Conservation (phyloP, 2,888 invertebrate species). For the Eledone cirrhosa region DNA sequence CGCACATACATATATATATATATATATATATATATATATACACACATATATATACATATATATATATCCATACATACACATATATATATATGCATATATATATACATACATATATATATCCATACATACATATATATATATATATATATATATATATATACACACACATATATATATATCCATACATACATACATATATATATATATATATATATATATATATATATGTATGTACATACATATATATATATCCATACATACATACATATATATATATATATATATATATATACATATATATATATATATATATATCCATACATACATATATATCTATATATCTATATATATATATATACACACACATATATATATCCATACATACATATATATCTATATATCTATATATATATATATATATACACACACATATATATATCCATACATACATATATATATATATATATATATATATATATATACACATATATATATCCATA, state of each 20-base stretch:
- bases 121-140: background rate
- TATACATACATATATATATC: background rate
- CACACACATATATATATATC: background rate
- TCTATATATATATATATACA: background rate
- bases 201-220: background rate
- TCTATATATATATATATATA: slow-evolving; percentile 1
- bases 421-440: background rate
- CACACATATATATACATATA: background rate
- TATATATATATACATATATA: slow-evolving; percentile 2
- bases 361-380: background rate
- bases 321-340: background rate
- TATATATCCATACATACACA: background rate
- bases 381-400: background rate
- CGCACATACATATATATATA: background rate
- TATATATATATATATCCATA: slow-evolving; percentile 6
- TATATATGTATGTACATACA: background rate
- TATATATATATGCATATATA: slow-evolving; percentile 2
- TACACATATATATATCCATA: background rate
- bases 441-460: background rate
- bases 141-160: background rate
- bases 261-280: background rate
- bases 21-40: slow-evolving; percentile 6
- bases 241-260: background rate
- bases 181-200: background rate
- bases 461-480: slow-evolving; percentile 2